phyloP scores from a whole-genome alignment of 2,113 vertebrate species.

The Pangasianodon hypophthalmus region DNA sequence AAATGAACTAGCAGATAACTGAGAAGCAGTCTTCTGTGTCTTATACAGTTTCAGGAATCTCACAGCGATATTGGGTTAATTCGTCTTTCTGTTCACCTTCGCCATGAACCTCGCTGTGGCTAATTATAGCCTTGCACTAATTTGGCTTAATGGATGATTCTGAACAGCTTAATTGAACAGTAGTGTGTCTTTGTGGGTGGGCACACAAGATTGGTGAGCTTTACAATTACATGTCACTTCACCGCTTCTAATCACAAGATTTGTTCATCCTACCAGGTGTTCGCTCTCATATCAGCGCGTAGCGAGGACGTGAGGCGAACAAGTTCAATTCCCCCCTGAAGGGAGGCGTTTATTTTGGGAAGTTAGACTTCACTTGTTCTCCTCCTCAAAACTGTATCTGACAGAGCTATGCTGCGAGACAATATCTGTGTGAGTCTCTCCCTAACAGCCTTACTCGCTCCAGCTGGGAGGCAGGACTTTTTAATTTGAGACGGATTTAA shows the following conservation, averaged over 20 bases:
- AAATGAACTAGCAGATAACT: background rate
- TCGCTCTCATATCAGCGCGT: background rate
- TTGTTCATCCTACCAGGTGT: conserved; percentile 28
- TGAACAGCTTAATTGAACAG: conserved; percentile 29
- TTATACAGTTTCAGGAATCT: background rate
- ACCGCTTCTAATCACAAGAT: conserved; percentile 35
- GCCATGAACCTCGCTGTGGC: background rate
- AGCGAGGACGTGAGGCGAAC: background rate
- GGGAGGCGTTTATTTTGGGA: conserved; percentile 17
- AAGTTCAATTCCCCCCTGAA: background rate
- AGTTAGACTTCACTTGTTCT: background rate
- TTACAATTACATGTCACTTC: conserved; percentile 7
- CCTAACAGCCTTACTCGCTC: background rate
- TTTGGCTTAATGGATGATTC: conserved; percentile 42
- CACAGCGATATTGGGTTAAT: background rate
- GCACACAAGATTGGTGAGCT: background rate
- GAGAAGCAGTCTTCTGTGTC: background rate
- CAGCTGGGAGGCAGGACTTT: background rate
- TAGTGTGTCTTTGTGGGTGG: background rate
- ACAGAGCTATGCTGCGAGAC: background rate
- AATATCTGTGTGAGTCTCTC: background rate
- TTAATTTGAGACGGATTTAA: conserved; percentile 1
- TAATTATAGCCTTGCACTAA: conserved; percentile 34
- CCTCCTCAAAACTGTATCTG: background rate
- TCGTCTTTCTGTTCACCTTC: conserved; percentile 21